These are phyloP conservation scores for Uria aalge DNA, from an alignment of 2,113 vertebrate genomes.

Conservation along the genomic window DNA sequence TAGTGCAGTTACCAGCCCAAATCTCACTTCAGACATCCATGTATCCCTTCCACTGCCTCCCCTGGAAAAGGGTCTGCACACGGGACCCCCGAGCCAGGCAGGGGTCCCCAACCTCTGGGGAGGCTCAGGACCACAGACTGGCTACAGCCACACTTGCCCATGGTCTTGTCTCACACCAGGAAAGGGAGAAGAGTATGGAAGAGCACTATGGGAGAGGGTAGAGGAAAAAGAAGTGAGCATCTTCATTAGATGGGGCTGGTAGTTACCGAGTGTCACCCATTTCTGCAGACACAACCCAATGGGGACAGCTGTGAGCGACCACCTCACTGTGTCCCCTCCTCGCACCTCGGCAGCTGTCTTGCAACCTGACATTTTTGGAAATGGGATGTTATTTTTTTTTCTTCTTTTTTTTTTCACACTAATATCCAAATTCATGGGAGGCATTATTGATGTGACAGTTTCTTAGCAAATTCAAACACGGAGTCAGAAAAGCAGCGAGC, in stretches of 20 bases:
- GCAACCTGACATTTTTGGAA: background rate
- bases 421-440: background rate
- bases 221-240: background rate
- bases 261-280: background rate
- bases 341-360: fast-evolving
- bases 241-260: background rate
- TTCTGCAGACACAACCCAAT: background rate
- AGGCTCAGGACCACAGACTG: background rate
- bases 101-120: background rate
- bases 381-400: background rate
- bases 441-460: background rate
- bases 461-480: background rate
- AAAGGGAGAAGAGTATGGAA: background rate
- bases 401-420: background rate
- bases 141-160: background rate
- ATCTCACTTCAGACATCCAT: background rate
- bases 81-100: background rate
- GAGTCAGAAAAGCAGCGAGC: background rate
- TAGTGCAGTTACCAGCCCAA: background rate
- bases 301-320: background rate
- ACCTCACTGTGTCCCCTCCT: background rate
- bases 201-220: fast-evolving
- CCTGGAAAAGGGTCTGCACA: background rate
- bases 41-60: no score
- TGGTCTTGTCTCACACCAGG: background rate